Evolutionary conservation across 1,140 invertebrate species (phyloP).

Genomic region (Paramacrobiotus metropolitanus): DNA sequence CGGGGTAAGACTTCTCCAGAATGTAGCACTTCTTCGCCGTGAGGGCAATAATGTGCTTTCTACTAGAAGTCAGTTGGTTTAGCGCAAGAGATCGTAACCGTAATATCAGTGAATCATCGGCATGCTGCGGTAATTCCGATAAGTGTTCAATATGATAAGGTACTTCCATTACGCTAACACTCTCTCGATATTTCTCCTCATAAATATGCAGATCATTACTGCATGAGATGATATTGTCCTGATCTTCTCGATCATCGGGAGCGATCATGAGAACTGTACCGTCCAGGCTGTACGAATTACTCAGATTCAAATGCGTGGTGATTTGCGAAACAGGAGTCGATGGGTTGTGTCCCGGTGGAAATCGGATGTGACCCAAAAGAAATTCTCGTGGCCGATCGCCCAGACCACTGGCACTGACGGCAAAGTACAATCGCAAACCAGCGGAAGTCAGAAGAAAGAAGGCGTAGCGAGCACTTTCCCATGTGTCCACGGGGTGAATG

Average conservation of each 20-base stretch:
- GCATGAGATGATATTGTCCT: neutral
- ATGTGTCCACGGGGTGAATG: neutral
- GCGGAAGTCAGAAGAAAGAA: conserved; percentile 2
- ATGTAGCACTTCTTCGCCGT: neutral
- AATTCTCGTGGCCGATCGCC: neutral
- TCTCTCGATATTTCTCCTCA: neutral
- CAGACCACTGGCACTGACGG: neutral
- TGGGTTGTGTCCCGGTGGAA: conserved; percentile 1
- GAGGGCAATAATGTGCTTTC: neutral
- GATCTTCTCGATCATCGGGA: neutral
- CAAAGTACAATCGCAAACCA: neutral
- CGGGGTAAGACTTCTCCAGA: neutral
- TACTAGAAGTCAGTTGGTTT: neutral
- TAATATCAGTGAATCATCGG: neutral
- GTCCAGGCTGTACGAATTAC: neutral
- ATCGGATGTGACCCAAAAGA: neutral
- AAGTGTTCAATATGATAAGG: neutral
- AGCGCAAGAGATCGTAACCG: neutral
- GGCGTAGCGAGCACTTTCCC: neutral
- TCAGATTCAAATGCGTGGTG: neutral
- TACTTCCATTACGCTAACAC: neutral
- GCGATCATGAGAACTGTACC: neutral
- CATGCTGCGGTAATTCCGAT: neutral
- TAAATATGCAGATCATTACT: conserved; percentile 1
- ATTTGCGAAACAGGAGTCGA: neutral